Percentiles rank a stretch among this genome's conserved stretches.
Conservation (phyloP, 2,888 invertebrate species). For the Cordilura impudica region DNA sequence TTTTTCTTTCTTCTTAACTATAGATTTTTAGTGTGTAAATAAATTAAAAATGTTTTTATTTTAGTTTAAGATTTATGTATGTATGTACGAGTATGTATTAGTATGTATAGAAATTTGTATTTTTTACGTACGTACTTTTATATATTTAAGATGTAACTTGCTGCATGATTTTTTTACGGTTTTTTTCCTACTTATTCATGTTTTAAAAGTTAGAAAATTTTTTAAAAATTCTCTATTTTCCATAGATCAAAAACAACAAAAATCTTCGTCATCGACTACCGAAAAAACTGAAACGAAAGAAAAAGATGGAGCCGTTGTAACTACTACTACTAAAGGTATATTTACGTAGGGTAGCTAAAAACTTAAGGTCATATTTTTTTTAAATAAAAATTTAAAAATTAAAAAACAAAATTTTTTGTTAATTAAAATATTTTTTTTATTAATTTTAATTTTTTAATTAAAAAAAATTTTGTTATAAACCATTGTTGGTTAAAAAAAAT, state of each 20-base stretch:
- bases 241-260: slow-evolving; percentile 67
- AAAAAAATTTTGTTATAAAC: too few species aligned
- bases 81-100: too few species aligned
- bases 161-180: slow-evolving; percentile 45
- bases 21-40: slow-evolving; percentile 24
- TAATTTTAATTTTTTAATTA: too few species aligned
- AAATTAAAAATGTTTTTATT: neutral
- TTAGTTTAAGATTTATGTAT: slow-evolving; percentile 14
- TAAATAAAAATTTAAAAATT: too few species aligned
- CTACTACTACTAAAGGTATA: slow-evolving; percentile 81
- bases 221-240: slow-evolving; percentile 8
- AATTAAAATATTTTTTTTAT: too few species aligned
- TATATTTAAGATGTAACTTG: slow-evolving; percentile 20
- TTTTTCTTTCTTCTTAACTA: slow-evolving; percentile 9
- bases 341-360: too few species aligned
- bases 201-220: slow-evolving; percentile 2
- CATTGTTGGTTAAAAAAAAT: too few species aligned
- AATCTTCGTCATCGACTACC: slow-evolving; percentile 70
- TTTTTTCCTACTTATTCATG: neutral
- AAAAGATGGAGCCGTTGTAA: slow-evolving; percentile 81
- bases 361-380: too few species aligned
- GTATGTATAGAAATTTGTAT: slow-evolving; percentile 18
- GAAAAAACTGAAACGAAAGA: slow-evolving; percentile 79
- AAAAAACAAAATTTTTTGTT: too few species aligned
- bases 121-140: slow-evolving; percentile 27